Percentiles rank a stretch among this genome's conserved stretches.
These are phyloP conservation scores for Panonychus citri DNA, from an alignment of 1,140 invertebrate species.

Conservation along the genomic window DNA sequence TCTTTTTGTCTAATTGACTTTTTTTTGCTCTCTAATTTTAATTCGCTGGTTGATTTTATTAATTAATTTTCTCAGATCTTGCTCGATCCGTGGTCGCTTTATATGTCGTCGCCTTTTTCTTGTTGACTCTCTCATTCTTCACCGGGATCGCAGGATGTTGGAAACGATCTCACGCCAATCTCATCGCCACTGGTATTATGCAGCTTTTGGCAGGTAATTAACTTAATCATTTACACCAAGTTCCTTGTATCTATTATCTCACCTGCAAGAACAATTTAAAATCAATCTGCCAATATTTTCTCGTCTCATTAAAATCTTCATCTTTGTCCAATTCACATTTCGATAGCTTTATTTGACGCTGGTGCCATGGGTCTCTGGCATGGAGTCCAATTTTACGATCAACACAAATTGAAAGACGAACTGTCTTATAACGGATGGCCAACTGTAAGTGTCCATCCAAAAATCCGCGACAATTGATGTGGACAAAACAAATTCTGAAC, in stretches of 20 bases:
- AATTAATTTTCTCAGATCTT: slow-evolving; percentile 36
- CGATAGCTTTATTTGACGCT: slow-evolving; percentile 53
- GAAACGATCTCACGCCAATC: slow-evolving; percentile 53
- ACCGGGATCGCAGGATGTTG: slow-evolving; percentile 75
- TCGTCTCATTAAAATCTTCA: not conserved
- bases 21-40: too few species aligned
- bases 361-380: slow-evolving; percentile 86
- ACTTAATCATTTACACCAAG: too few species aligned
- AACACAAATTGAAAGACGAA: slow-evolving; percentile 70
- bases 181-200: slow-evolving; percentile 71
- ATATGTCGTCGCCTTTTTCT: slow-evolving; percentile 67
- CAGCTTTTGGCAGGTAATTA: slow-evolving; percentile 59
- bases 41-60: not conserved
- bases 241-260: too few species aligned
- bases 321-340: not conserved
- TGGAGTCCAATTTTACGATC: slow-evolving; percentile 81
- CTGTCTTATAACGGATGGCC: slow-evolving; percentile 68
- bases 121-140: slow-evolving; percentile 74
- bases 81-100: slow-evolving; percentile 68
- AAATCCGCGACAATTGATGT: not conserved
- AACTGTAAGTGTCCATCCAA: slow-evolving; percentile 44
- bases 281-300: too few species aligned
- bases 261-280: too few species aligned
- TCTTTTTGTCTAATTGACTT: too few species aligned
- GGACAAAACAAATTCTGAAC: not conserved